Conservation (phyloP, 2,797 vertebrate genomes). For the Gymnothorax reevesii region DNA sequence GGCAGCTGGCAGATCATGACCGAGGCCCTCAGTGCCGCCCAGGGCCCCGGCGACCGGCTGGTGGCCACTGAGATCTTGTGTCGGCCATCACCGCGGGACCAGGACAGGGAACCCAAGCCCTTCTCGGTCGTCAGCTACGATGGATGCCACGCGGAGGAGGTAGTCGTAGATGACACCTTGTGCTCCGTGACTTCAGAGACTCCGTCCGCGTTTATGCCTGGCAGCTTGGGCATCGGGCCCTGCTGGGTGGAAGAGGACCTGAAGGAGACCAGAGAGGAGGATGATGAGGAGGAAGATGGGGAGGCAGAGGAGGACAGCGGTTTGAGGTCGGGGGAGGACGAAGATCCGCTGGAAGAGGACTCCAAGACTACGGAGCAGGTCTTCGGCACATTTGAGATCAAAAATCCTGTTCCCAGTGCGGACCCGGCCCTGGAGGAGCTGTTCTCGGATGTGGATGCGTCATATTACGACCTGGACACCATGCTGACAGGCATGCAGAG, state of each 20-base stretch:
- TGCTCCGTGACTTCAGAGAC: slow-evolving; percentile 61
- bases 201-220: slow-evolving; percentile 61
- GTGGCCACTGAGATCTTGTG: slow-evolving; percentile 89
- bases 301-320: slow-evolving; percentile 74
- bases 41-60: slow-evolving; percentile 78
- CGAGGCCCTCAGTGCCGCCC: slow-evolving; percentile 73
- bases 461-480: slow-evolving; percentile 93
- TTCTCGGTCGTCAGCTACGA: slow-evolving; percentile 60
- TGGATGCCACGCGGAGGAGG: slow-evolving; percentile 67
- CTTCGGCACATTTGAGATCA: slow-evolving; percentile 89
- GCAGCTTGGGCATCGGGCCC: slow-evolving; percentile 65
- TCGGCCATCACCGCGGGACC: slow-evolving; percentile 70
- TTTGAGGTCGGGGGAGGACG: slow-evolving; percentile 70
- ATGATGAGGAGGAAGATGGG: slow-evolving; percentile 58
- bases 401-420: slow-evolving; percentile 68
- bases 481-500: slow-evolving; percentile 93
- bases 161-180: slow-evolving; percentile 62
- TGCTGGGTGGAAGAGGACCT: slow-evolving; percentile 80
- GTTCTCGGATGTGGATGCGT: slow-evolving; percentile 91
- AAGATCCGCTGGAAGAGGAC: slow-evolving; percentile 70
- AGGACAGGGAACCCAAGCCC: slow-evolving; percentile 67
- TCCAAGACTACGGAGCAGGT: slow-evolving; percentile 87
- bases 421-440: slow-evolving; percentile 86
- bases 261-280: slow-evolving; percentile 51
- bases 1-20: slow-evolving; percentile 83